phyloP scores from a whole-genome alignment of 2,888 invertebrate species.

The Lycocerus yunnanus region DNA sequence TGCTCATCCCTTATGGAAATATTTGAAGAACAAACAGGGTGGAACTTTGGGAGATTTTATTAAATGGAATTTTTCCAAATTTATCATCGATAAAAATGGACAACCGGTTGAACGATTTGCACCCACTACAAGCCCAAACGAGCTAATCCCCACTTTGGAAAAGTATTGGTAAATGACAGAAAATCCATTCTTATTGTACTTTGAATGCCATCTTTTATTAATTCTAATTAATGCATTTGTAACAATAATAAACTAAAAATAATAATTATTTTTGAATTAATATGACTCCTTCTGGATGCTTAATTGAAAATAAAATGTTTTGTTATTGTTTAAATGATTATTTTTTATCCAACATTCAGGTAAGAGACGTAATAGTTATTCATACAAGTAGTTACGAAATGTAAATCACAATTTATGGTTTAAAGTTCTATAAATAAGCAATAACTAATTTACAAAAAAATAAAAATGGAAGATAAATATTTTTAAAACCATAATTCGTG shows the following conservation, averaged over 20 bases:
- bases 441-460: no score
- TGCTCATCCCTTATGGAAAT: slow-evolving; percentile 70
- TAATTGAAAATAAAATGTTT: no score
- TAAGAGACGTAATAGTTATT: no score
- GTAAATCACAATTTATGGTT: no score
- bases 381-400: no score
- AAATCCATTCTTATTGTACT: not conserved
- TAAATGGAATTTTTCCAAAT: slow-evolving; percentile 90
- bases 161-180: slow-evolving; percentile 40
- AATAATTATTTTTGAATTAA: no score
- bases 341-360: no score
- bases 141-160: slow-evolving; percentile 39
- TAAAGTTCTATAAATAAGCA: no score
- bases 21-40: slow-evolving; percentile 61
- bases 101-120: slow-evolving; percentile 68
- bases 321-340: no score
- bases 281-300: no score
- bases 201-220: not conserved
- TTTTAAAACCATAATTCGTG: no score
- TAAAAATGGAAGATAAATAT: no score
- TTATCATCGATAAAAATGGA: slow-evolving; percentile 77
- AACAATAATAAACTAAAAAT: not conserved
- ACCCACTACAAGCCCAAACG: slow-evolving; percentile 53
- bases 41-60: slow-evolving; percentile 66
- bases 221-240: not conserved